Conservation (phyloP, 2,797 vertebrate species). For the Lagocephalus sceleratus region DNA sequence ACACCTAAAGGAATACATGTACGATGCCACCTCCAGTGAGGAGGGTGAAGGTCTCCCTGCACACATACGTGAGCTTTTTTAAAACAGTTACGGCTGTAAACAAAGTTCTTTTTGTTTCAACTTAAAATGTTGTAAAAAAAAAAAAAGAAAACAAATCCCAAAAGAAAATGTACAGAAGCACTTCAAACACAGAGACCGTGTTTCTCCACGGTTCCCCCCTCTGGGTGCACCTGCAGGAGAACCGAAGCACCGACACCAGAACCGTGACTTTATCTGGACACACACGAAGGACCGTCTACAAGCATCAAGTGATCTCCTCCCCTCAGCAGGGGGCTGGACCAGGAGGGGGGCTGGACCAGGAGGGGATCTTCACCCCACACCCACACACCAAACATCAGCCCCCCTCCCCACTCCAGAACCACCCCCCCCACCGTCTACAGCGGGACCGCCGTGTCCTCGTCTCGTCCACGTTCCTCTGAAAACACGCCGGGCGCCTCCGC, state of each 20-base stretch:
- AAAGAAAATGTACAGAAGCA: slow-evolving; percentile 7
- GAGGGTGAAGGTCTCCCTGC: not conserved
- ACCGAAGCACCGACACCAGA: slow-evolving; percentile 47
- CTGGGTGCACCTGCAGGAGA: slow-evolving; percentile 49
- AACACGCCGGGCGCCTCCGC: not conserved
- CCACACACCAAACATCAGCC: slow-evolving; percentile 21
- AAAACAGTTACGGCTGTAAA: not conserved
- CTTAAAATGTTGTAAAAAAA: slow-evolving; percentile 6
- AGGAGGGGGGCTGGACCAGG: slow-evolving; percentile 13
- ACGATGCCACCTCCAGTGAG: not conserved
- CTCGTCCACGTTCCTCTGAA: slow-evolving; percentile 11
- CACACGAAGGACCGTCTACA: slow-evolving; percentile 51
- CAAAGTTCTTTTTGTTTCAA: not conserved
- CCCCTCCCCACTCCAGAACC: slow-evolving; percentile 14
- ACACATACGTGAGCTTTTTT: slow-evolving; percentile 14
- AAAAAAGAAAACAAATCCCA: not conserved
- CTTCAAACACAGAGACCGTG: slow-evolving; percentile 17
- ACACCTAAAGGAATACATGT: not conserved
- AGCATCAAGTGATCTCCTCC: slow-evolving; percentile 60
- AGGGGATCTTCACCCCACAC: slow-evolving; percentile 28
- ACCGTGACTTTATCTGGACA: slow-evolving; percentile 49
- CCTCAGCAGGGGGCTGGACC: slow-evolving; percentile 17
- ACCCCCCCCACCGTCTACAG: no score
- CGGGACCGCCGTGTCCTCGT: not conserved
- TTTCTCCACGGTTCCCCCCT: slow-evolving; percentile 18